These are phyloP conservation scores for Pseudolycoriella hygida DNA, from an alignment of 2,888 invertebrate species.

Conservation along the genomic window DNA sequence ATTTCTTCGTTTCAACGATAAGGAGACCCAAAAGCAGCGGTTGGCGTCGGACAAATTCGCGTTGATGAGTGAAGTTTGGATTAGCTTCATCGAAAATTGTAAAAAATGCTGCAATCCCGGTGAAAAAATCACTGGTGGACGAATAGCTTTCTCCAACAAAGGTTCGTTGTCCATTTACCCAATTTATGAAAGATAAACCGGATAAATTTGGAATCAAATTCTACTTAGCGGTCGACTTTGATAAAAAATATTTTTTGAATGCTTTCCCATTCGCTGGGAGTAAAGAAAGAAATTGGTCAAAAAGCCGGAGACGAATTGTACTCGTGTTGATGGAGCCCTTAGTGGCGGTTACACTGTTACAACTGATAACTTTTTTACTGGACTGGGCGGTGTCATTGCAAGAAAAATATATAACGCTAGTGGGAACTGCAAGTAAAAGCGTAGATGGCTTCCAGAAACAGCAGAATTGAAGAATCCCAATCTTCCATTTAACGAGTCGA, in stretches of 20 bases:
- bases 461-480: slow-evolving; percentile 1
- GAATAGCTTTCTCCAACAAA: slow-evolving; percentile 17
- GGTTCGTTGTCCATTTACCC: slow-evolving; percentile 16
- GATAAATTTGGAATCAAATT: slow-evolving; percentile 20
- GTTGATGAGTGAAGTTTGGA: slow-evolving; percentile 13
- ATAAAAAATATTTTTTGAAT: slow-evolving; percentile 14
- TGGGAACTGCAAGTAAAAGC: slow-evolving; percentile 14
- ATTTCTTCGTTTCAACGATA: slow-evolving; percentile 12
- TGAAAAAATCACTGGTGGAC: slow-evolving; percentile 11
- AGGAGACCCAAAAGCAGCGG: slow-evolving; percentile 11
- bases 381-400: slow-evolving; percentile 11
- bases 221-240: slow-evolving; percentile 15
- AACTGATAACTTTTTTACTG: slow-evolving; percentile 11
- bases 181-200: slow-evolving; percentile 18
- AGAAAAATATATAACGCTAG: slow-evolving; percentile 14
- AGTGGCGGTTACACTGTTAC: slow-evolving; percentile 13
- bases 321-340: slow-evolving; percentile 14
- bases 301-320: slow-evolving; percentile 14
- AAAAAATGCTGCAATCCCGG: slow-evolving; percentile 12
- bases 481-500: neutral
- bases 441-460: slow-evolving; percentile 10
- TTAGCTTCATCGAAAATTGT: slow-evolving; percentile 13
- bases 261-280: slow-evolving; percentile 14
- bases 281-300: slow-evolving; percentile 11
- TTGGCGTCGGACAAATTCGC: slow-evolving; percentile 15